Evolutionary conservation across 2,797 vertebrate genomes (phyloP).

Genomic region (Psittacula echo): DNA sequence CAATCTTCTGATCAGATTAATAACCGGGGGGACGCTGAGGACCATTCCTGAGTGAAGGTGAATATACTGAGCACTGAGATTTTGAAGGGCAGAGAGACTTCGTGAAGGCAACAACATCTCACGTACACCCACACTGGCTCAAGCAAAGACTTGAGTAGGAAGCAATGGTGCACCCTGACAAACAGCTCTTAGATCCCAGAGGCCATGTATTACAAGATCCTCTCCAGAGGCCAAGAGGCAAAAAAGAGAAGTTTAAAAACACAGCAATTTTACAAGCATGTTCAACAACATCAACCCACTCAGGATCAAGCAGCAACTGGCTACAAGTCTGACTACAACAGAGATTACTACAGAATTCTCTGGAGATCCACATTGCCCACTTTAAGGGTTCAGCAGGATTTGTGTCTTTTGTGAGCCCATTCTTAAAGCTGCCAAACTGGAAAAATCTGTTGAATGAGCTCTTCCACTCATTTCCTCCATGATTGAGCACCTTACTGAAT

Average conservation of each 20-base stretch:
- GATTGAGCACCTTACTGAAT: background rate
- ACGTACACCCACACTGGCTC: background rate
- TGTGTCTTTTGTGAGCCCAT: background rate
- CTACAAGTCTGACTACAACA: background rate
- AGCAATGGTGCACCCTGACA: background rate
- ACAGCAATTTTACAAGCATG: background rate
- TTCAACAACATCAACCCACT: background rate
- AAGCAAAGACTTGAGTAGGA: accelerated
- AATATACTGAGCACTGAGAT: accelerated
- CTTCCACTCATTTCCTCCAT: background rate
- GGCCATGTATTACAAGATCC: accelerated
- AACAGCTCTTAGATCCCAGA: background rate
- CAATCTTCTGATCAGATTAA: background rate
- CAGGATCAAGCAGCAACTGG: background rate
- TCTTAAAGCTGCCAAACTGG: background rate
- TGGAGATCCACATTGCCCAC: background rate
- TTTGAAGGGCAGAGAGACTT: background rate
- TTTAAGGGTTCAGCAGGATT: background rate
- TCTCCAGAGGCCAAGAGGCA: background rate
- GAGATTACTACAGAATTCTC: background rate
- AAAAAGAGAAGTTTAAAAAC: background rate
- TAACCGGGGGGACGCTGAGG: background rate
- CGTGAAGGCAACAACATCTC: accelerated
- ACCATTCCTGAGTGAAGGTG: accelerated
- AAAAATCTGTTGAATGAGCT: background rate